Percentiles rank a stretch among this genome's conserved stretches.
Evolutionary conservation across 2,113 vertebrate genomes (phyloP).

Genomic region (Emydura subglobosa): DNA sequence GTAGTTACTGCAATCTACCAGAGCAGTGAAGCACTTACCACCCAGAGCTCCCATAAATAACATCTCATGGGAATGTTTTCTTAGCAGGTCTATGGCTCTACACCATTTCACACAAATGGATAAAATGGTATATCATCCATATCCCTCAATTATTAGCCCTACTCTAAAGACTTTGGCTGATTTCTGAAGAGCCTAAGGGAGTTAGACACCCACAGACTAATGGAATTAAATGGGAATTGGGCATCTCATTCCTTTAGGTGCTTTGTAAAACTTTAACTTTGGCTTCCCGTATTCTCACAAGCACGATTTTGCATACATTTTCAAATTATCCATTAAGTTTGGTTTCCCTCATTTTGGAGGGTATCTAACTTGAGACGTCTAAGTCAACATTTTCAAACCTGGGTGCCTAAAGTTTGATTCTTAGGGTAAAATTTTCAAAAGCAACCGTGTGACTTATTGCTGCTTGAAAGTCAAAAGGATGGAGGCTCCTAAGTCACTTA

Average conservation of each 20-base stretch:
- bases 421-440: not conserved
- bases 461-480: not conserved
- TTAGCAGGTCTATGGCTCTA: not conserved
- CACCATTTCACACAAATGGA: not conserved
- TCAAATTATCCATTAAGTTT: not conserved
- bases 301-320: not conserved
- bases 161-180: not conserved
- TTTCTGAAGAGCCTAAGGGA: not conserved
- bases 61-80: not conserved
- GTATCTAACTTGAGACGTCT: not conserved
- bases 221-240: not conserved
- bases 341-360: not conserved
- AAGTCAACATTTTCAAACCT: not conserved
- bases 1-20: not conserved
- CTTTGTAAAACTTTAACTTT: not conserved
- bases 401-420: not conserved
- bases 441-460: not conserved
- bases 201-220: not conserved
- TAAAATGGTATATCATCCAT: not conserved
- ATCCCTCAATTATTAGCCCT: not conserved
- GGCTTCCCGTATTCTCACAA: not conserved
- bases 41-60: not conserved
- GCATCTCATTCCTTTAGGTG: not conserved
- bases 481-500: not conserved
- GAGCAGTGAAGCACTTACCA: rapidly evolving